A percentile compares a stretch with the other conserved stretches of the same genome.
These are phyloP conservation scores for Drosophila arawakana DNA, from an alignment of 1,140 invertebrate genomes.

Conservation along the genomic window DNA sequence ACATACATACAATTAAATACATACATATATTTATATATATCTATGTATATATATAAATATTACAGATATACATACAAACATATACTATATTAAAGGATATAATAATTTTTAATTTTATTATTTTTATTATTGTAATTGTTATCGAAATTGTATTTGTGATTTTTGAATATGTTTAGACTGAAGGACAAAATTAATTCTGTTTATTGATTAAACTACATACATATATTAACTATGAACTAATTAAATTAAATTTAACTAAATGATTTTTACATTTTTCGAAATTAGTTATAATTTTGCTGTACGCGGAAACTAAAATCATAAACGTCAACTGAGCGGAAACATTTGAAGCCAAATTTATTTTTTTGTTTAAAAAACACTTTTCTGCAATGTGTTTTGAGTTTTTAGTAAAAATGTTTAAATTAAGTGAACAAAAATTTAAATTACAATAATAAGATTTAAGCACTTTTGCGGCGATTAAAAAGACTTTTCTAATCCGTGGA, in stretches of 20 bases:
- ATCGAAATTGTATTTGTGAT: constrained; percentile 83
- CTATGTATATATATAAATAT: constrained; percentile 26
- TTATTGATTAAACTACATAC: constrained; percentile 75
- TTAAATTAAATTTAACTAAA: constrained; percentile 48
- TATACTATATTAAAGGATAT: constrained; percentile 68
- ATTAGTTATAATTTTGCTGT: constrained; percentile 63
- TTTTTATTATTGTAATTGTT: constrained; percentile 82
- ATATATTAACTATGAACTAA: constrained; percentile 51
- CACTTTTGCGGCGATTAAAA: constrained; percentile 79
- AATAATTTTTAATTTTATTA: constrained; percentile 74
- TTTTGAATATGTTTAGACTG: constrained; percentile 83
- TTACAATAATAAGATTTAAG: constrained; percentile 78
- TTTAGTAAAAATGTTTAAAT: constrained; percentile 59
- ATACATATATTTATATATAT: constrained; percentile 6
- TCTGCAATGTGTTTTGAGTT: constrained; percentile 56
- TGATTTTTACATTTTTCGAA: constrained; percentile 52
- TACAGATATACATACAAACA: constrained; percentile 22
- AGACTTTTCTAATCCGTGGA: constrained; percentile 69
- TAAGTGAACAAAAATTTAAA: constrained; percentile 59
- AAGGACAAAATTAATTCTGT: constrained; percentile 81
- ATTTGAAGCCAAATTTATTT: constrained; percentile 57
- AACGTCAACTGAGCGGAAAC: constrained; percentile 49
- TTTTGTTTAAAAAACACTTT: constrained; percentile 31
- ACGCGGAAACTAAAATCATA: constrained; percentile 29
- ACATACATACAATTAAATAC: constrained; percentile 30